A percentile compares a stretch with the other conserved stretches of the same genome.
These are phyloP conservation scores for Vimba vimba DNA, from an alignment of 2,113 vertebrate genomes.

Conservation along the genomic window DNA sequence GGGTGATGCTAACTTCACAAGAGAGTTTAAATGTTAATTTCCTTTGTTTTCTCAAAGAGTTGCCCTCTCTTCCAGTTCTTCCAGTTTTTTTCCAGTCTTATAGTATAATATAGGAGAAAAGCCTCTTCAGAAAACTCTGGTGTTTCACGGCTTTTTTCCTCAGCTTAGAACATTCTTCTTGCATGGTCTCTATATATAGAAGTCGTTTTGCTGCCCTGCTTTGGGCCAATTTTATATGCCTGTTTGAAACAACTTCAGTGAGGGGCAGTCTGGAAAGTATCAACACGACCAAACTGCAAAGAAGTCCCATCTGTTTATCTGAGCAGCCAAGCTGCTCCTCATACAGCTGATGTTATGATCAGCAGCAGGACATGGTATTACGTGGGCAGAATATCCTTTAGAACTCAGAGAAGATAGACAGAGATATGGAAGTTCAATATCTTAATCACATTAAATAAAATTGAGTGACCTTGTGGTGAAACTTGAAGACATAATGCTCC, in stretches of 20 bases:
- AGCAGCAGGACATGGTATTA: slow-evolving; percentile 1
- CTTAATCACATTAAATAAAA: slow-evolving; percentile 26
- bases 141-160: not conserved
- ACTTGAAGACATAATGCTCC: not conserved
- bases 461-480: not conserved
- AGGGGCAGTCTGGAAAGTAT: slow-evolving; percentile 6
- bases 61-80: no score
- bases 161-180: not conserved
- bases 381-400: not conserved
- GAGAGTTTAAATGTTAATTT: no score
- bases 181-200: not conserved
- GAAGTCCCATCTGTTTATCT: slow-evolving; percentile 51
- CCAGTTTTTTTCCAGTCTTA: no score
- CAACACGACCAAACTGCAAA: slow-evolving; percentile 48
- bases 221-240: slow-evolving; percentile 31
- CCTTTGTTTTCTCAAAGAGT: no score
- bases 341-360: slow-evolving; percentile 27
- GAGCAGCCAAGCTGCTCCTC: not conserved
- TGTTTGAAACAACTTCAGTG: slow-evolving; percentile 27
- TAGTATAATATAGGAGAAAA: not conserved
- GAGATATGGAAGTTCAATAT: slow-evolving; percentile 8
- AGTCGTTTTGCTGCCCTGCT: not conserved
- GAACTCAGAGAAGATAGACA: slow-evolving; percentile 13
- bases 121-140: not conserved
- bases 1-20: no score